Percentiles rank a stretch among this genome's conserved stretches.
These are phyloP conservation scores for Ophioderma brevispina DNA, from an alignment of 35 echinoderm and acorn worm species.

Conservation along the genomic window DNA sequence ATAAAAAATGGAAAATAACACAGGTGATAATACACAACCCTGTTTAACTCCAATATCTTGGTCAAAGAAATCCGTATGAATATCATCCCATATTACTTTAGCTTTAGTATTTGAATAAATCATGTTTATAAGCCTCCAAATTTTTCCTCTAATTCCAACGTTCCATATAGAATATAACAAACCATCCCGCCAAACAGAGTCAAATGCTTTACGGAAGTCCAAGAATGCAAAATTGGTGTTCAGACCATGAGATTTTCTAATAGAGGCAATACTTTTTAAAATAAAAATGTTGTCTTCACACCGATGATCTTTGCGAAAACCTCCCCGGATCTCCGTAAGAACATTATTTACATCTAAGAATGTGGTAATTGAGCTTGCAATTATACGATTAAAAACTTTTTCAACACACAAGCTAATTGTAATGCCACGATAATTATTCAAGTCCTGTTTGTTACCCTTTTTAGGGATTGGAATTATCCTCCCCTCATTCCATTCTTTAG, in stretches of 20 bases:
- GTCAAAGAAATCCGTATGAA: background rate
- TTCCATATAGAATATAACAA: background rate
- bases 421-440: background rate
- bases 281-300: background rate
- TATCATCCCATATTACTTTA: background rate
- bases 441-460: background rate
- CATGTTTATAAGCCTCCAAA: background rate
- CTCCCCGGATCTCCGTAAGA: background rate
- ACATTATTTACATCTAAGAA: background rate
- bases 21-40: background rate
- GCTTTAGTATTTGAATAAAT: background rate
- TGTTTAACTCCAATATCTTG: no score
- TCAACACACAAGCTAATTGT: background rate
- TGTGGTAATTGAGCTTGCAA: background rate
- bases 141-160: background rate
- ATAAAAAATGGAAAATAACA: background rate
- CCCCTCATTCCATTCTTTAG: background rate
- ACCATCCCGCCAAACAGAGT: background rate
- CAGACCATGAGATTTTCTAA: background rate
- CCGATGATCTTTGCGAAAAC: background rate
- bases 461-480: background rate
- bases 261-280: background rate
- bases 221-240: background rate
- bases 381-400: background rate
- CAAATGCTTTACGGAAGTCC: slow-evolving; percentile 1